Conservation (phyloP, 2,888 invertebrate genomes). For the Polydrusus cervinus region DNA sequence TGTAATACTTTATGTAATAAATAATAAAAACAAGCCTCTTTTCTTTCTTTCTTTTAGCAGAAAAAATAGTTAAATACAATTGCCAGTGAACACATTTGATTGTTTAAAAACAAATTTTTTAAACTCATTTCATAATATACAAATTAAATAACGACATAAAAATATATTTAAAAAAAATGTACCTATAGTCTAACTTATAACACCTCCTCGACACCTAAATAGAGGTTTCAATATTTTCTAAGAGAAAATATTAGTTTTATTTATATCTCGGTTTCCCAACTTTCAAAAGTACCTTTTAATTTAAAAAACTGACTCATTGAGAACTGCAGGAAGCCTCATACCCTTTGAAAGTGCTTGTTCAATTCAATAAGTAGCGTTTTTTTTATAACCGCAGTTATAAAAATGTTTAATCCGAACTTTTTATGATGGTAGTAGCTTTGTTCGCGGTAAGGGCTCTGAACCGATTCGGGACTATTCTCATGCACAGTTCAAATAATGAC, state of each 20-base stretch:
- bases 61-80: constrained; percentile 21
- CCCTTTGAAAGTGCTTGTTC: no score
- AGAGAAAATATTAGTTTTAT: constrained; percentile 20
- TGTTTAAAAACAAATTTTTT: neutral
- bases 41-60: neutral
- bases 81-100: constrained; percentile 26
- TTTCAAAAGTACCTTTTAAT: neutral
- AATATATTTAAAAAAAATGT: constrained; percentile 16
- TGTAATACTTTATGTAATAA: neutral
- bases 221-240: constrained; percentile 10
- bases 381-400: no score
- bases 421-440: no score
- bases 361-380: no score
- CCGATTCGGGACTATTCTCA: no score
- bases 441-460: no score
- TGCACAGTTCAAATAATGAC: no score
- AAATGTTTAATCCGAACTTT: no score
- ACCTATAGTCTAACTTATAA: constrained; percentile 35
- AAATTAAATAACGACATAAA: constrained; percentile 11
- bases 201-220: constrained; percentile 29
- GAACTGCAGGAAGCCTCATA: no score
- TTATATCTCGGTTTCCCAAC: neutral
- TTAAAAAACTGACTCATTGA: no score
- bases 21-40: constrained; percentile 13
- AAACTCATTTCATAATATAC: constrained; percentile 21